These are phyloP conservation scores for Latheticus oryzae DNA, from an alignment of 2,888 invertebrate genomes.

Conservation along the genomic window DNA sequence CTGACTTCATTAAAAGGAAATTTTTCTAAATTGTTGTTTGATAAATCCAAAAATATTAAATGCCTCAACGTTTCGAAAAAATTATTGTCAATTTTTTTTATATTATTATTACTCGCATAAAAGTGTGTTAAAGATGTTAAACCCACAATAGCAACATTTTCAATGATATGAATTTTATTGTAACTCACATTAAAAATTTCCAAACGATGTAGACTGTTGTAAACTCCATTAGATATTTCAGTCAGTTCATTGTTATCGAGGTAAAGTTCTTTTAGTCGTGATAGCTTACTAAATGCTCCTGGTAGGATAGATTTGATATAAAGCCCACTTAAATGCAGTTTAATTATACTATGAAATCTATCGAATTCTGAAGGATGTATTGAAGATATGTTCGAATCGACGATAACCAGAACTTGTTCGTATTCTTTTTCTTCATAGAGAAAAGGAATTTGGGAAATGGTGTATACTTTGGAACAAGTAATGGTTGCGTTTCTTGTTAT, in stretches of 20 bases:
- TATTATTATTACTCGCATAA: slow-evolving; percentile 13
- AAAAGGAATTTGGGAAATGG: too few species aligned
- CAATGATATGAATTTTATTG: slow-evolving; percentile 14
- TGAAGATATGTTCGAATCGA: neutral
- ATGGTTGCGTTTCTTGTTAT: neutral
- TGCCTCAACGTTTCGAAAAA: slow-evolving; percentile 4
- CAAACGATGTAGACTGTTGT: slow-evolving; percentile 1
- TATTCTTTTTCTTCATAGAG: too few species aligned
- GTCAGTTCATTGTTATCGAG: slow-evolving; percentile 8
- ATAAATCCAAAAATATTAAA: slow-evolving; percentile 9
- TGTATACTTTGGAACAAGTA: neutral
- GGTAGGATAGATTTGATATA: slow-evolving; percentile 5
- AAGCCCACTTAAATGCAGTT: neutral
- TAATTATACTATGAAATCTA: neutral
- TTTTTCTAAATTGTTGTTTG: slow-evolving; percentile 1
- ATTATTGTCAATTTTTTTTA: slow-evolving; percentile 1
- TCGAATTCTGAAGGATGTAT: neutral
- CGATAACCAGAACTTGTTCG: neutral
- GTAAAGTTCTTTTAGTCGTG: neutral
- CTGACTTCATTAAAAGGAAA: neutral
- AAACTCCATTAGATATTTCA: slow-evolving; percentile 9
- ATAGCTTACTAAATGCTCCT: slow-evolving; percentile 1
- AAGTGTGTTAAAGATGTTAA: slow-evolving; percentile 6
- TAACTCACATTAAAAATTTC: slow-evolving; percentile 11
- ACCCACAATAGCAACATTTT: slow-evolving; percentile 12